phyloP scores from a whole-genome alignment of 2,888 invertebrate genomes.

The Lasioglossum morio region DNA sequence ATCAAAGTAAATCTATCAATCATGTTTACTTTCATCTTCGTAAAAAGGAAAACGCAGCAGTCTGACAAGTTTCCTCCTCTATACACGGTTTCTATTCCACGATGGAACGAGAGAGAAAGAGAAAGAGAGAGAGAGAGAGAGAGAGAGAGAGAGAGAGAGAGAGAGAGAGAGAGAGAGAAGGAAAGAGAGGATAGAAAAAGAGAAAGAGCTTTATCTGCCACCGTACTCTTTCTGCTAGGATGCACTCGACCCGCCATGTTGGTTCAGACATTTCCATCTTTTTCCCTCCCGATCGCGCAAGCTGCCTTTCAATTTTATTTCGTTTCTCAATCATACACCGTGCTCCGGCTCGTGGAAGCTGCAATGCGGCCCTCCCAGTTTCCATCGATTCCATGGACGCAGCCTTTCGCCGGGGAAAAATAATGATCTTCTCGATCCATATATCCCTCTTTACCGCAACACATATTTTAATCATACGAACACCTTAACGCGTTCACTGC shows the following conservation, averaged over 20 bases:
- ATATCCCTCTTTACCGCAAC: neutral
- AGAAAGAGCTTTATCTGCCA: conserved; percentile 33
- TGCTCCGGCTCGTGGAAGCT: conserved; percentile 55
- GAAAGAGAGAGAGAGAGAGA: no score
- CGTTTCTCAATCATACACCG: conserved; percentile 62
- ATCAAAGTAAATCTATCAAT: neutral
- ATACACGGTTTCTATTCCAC: conserved; percentile 31
- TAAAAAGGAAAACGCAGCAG: conserved; percentile 15
- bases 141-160: neutral
- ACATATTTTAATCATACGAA: neutral
- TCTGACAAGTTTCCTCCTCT: conserved; percentile 26
- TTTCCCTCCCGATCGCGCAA: conserved; percentile 44
- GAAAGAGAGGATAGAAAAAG: neutral
- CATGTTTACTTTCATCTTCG: neutral
- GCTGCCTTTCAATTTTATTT: conserved; percentile 68
- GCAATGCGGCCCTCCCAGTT: conserved; percentile 54
- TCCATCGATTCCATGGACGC: conserved; percentile 42
- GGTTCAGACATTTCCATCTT: conserved; percentile 67
- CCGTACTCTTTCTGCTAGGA: conserved; percentile 58
- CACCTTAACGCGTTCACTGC: neutral
- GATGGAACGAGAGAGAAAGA: neutral
- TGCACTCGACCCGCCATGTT: conserved; percentile 62
- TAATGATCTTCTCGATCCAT: conserved; percentile 16
- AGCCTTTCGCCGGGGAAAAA: conserved; percentile 28
- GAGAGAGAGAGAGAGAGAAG: neutral